Evolutionary conservation across 2,797 vertebrate genomes (phyloP).

Genomic region (Poecilia wingei): DNA sequence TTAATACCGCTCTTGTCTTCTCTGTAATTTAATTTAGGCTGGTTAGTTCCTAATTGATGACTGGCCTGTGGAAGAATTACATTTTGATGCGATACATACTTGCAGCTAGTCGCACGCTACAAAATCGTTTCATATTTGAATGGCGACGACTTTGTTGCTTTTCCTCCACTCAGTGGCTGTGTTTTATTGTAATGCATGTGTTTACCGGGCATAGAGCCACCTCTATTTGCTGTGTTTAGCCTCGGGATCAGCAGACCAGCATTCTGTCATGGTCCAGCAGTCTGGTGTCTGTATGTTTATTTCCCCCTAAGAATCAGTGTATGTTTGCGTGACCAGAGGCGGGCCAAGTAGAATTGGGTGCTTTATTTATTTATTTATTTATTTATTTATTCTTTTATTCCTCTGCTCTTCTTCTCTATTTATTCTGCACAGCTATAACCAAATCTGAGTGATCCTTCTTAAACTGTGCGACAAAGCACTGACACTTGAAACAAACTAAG

Average conservation of each 20-base stretch:
- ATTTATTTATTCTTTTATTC: slow-evolving; percentile 24
- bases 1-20: slow-evolving; percentile 17
- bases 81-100: neutral
- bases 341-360: slow-evolving; percentile 28
- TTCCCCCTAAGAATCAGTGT: slow-evolving; percentile 41
- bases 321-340: slow-evolving; percentile 25
- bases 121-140: neutral
- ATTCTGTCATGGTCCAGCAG: slow-evolving; percentile 54
- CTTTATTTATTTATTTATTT: slow-evolving; percentile 28
- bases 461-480: slow-evolving; percentile 33
- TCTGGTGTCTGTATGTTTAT: slow-evolving; percentile 55
- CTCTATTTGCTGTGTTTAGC: slow-evolving; percentile 59
- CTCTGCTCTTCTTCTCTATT: slow-evolving; percentile 33
- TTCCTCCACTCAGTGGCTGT: neutral
- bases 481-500: slow-evolving; percentile 53
- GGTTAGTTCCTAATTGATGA: slow-evolving; percentile 30
- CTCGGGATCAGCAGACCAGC: slow-evolving; percentile 39
- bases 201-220: slow-evolving; percentile 45
- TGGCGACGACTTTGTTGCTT: neutral
- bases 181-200: slow-evolving; percentile 24
- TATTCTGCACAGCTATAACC: slow-evolving; percentile 57
- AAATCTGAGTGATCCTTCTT: slow-evolving; percentile 34
- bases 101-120: neutral
- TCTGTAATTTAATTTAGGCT: slow-evolving; percentile 27
- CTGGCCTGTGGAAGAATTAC: slow-evolving; percentile 13